These are phyloP conservation scores for Chiloscyllium plagiosum DNA, from an alignment of 2,113 vertebrate genomes.

Conservation along the genomic window DNA sequence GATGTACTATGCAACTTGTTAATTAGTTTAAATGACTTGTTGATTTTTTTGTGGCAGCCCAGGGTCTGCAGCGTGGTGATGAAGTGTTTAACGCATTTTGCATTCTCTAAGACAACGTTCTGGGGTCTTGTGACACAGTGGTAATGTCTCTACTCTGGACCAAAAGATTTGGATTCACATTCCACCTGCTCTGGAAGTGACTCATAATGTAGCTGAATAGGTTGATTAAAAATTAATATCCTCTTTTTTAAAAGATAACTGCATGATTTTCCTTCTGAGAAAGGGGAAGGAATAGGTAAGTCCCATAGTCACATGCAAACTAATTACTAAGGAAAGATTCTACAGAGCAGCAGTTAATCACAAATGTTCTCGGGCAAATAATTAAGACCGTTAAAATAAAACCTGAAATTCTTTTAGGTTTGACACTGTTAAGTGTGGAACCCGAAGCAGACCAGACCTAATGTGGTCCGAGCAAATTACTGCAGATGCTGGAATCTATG, in stretches of 20 bases:
- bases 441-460: background rate
- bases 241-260: no score
- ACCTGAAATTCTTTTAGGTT: background rate
- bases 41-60: background rate
- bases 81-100: background rate
- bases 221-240: no score
- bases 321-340: background rate
- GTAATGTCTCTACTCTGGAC: no score
- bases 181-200: no score
- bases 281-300: background rate
- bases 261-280: background rate
- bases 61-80: background rate
- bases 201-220: no score
- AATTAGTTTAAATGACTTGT: background rate
- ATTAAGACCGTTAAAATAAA: background rate
- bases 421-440: background rate
- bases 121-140: no score
- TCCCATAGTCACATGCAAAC: background rate
- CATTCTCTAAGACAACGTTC: background rate
- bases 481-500: no score
- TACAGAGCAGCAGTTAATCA: background rate
- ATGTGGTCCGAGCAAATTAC: no score
- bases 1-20: background rate
- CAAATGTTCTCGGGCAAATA: background rate
- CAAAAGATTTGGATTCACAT: no score